phyloP scores from a whole-genome alignment of 2,888 invertebrate genomes.

The Alcis repandata region DNA sequence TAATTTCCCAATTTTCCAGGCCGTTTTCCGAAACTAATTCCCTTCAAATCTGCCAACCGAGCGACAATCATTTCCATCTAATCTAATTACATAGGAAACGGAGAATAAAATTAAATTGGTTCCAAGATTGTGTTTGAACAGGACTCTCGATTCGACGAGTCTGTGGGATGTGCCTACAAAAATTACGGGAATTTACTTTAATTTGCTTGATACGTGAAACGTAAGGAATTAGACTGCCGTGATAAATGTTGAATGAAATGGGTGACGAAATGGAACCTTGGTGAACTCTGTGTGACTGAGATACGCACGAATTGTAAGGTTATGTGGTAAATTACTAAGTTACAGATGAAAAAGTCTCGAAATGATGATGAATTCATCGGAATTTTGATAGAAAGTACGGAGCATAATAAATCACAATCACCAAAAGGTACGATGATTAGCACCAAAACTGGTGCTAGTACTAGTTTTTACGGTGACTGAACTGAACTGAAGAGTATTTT shows the following conservation, averaged over 20 bases:
- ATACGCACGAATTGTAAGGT: too few relatives aligned
- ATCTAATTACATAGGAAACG: constrained; percentile 37
- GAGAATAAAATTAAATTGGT: constrained; percentile 40
- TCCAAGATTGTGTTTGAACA: constrained; percentile 36
- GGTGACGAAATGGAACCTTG: neutral
- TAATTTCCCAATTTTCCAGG: constrained; percentile 12
- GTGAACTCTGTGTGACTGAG: too few relatives aligned
- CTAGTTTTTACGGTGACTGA: too few relatives aligned
- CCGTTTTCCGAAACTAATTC: constrained; percentile 24
- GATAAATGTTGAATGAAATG: neutral
- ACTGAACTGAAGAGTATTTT: too few relatives aligned
- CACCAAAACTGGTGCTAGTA: too few relatives aligned
- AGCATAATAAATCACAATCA: too few relatives aligned
- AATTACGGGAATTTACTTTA: constrained; percentile 8
- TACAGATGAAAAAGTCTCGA: too few relatives aligned
- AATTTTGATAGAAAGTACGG: too few relatives aligned
- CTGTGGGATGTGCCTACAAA: constrained; percentile 17
- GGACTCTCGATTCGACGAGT: constrained; percentile 22
- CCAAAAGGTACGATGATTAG: too few relatives aligned
- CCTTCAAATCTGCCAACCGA: constrained; percentile 22
- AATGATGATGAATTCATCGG: too few relatives aligned
- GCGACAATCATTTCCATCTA: constrained; percentile 34
- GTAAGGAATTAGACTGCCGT: neutral
- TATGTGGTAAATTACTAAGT: too few relatives aligned
- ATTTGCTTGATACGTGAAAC: constrained; percentile 10